A percentile compares a stretch with the other conserved stretches of the same genome.
Evolutionary conservation across 2,113 vertebrate genomes (phyloP).

Genomic region (Catharus bicknelli): DNA sequence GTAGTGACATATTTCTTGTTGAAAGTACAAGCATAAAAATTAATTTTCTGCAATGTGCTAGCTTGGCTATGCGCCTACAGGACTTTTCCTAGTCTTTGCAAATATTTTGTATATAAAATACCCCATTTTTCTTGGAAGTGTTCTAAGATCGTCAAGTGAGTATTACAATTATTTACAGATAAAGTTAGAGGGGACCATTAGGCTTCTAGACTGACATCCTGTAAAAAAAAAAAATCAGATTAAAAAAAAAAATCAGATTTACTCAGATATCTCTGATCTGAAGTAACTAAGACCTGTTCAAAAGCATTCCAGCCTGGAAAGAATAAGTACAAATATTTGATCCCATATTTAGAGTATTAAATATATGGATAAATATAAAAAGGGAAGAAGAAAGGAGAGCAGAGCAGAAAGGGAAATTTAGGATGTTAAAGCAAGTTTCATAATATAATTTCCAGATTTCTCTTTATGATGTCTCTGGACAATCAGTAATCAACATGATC

Average conservation of each 20-base stretch:
- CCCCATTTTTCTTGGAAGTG: background rate
- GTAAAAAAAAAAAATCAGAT: background rate
- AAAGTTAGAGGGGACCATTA: background rate
- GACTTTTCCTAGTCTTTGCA: background rate
- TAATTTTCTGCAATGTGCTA: constrained; percentile 9
- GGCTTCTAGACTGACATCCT: background rate
- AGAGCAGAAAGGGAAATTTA: background rate
- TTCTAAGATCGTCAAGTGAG: background rate
- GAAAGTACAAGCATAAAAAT: constrained; percentile 21
- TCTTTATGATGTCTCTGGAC: background rate
- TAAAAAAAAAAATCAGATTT: background rate
- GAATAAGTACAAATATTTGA: background rate
- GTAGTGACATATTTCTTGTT: background rate
- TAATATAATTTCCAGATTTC: background rate
- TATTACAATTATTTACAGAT: background rate
- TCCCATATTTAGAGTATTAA: background rate
- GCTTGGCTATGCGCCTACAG: background rate
- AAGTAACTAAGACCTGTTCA: background rate
- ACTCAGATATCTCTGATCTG: background rate
- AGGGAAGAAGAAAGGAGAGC: background rate
- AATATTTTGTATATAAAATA: background rate
- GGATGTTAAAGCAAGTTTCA: background rate
- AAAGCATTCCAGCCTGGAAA: background rate
- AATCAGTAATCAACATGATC: background rate
- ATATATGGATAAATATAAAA: background rate